Conservation (phyloP, 2,888 invertebrate genomes). For the Chloromyia formosa region DNA sequence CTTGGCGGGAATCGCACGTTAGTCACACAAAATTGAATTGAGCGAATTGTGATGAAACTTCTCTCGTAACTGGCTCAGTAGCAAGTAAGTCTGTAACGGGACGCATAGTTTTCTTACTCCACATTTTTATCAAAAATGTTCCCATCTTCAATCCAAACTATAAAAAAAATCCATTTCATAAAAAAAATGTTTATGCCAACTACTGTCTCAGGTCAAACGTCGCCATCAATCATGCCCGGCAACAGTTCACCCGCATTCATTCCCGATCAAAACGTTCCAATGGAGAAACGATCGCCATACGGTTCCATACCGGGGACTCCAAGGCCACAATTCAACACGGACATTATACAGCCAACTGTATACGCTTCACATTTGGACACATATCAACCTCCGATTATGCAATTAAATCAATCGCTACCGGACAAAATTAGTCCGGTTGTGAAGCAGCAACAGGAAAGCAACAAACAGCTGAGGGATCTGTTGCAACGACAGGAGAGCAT, state of each 20-base stretch:
- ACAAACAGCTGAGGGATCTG: slow-evolving; percentile 81
- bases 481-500: slow-evolving; percentile 77
- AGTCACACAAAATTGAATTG: too few species aligned
- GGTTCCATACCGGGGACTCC: slow-evolving; percentile 66
- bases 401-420: slow-evolving; percentile 5
- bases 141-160: too few species aligned
- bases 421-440: slow-evolving; percentile 42
- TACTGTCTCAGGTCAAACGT: slow-evolving; percentile 59
- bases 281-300: slow-evolving; percentile 43
- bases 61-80: too few species aligned
- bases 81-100: too few species aligned
- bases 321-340: slow-evolving; percentile 65
- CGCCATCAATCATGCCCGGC: slow-evolving; percentile 63
- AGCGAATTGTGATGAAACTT: too few species aligned
- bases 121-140: too few species aligned
- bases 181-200: too few species aligned
- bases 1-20: too few species aligned
- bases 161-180: too few species aligned
- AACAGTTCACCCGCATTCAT: slow-evolving; percentile 41
- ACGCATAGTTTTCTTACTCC: too few species aligned
- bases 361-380: slow-evolving; percentile 56
- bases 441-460: slow-evolving; percentile 64
- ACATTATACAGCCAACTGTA: slow-evolving; percentile 60
- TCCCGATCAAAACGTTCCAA: slow-evolving; percentile 20
- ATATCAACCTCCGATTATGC: slow-evolving; percentile 57